phyloP scores from a whole-genome alignment of 2,888 invertebrate species.

The Mactromeris polynyma region DNA sequence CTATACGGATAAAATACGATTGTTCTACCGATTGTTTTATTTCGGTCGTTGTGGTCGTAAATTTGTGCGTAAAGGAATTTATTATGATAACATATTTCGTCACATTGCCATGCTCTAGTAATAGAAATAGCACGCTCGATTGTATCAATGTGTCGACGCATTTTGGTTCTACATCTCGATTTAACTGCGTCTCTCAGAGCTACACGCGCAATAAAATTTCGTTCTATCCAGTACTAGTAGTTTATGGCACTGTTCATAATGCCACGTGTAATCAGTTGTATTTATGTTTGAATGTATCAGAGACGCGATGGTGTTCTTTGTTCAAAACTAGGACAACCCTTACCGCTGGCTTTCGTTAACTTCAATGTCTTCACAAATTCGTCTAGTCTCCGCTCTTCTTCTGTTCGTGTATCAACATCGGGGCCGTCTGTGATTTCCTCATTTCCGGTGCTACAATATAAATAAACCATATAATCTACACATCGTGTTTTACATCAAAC shows the following conservation, averaged over 20 bases:
- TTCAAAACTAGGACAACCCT: background rate
- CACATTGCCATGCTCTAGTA: no score
- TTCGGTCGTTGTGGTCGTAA: background rate
- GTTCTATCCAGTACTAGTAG: no score
- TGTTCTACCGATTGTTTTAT: background rate
- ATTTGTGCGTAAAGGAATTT: background rate
- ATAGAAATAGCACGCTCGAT: no score
- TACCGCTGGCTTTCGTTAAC: conserved; percentile 55
- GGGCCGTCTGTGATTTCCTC: background rate
- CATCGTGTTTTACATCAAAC: background rate
- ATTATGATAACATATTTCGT: no score
- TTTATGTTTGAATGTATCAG: no score
- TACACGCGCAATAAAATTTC: no score
- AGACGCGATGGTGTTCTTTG: no score
- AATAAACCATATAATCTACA: background rate
- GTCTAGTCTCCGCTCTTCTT: conserved; percentile 58
- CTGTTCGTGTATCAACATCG: conserved; percentile 44
- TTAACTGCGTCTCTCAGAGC: no score
- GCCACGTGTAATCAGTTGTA: no score
- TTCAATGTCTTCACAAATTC: conserved; percentile 63
- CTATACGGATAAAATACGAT: background rate
- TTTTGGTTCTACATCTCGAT: no score
- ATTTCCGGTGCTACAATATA: background rate
- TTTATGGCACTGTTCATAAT: no score
- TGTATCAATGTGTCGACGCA: no score